Base-by-base conservation (phyloP, 2,113 vertebrate species). In the Antechinus flavipes region DNA sequence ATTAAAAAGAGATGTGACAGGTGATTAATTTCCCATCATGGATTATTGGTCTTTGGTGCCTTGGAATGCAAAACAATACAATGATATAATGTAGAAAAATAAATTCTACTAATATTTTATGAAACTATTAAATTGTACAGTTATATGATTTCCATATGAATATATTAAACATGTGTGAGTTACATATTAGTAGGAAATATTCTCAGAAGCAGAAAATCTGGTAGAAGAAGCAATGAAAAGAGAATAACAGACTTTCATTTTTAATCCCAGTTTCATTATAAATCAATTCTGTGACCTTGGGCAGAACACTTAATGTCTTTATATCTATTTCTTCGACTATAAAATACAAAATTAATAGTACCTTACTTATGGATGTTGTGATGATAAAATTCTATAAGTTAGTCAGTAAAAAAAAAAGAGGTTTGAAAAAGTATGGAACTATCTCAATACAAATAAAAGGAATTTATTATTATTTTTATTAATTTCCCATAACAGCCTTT, bases 311-410 rank as follows among this genome's bases (percentile, higher is more conserved):
- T 42, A 42, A 84, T 5, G 16, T 90, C 42, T 54, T 27, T 46
- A 58, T 12, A 1, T 90, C 16, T 27, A 12, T 90, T 93, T 94
- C 14, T 55, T 25, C 22, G 8, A 61, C 19, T 84, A 19, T 58
- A 91, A 96, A 92, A 96, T 22, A 42, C 68, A 42, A 42, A 76
- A 42, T 76, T 76, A 93, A 46, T 61, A 47, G 0, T 91, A 5
- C 91, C 58, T 27, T 26, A 92, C 93, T 24, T 46, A 93, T 3
- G 1, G 22, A 24, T 52, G 5, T 1, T 91, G 0, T 55, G 49
- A 93, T 3, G 6, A 58, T 90, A 50, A 94, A 94, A 90, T 54
- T 27, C 11, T 42, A 2, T 91, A 22, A 55, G 35, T 76, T 35
- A 76, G 35, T 42, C 1, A 91, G 30, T 49, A 94, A 53, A 92